Base-by-base conservation (phyloP, 2,888 invertebrate species). In the Fragum fragum region DNA sequence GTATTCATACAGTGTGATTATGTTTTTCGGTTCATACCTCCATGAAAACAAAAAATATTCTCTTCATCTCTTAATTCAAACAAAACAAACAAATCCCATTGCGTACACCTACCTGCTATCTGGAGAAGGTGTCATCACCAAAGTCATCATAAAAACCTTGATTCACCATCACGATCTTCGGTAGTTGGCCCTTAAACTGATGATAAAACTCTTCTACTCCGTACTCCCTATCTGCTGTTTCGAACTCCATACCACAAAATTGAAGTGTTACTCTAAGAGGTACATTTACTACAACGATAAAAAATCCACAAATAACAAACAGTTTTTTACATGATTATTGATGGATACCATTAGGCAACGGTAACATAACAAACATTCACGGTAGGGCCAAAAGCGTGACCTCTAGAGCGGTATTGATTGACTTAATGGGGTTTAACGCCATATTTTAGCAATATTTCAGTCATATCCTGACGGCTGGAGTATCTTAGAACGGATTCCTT, bases 141-240 rank as follows among this genome's bases (percentile, higher is more conserved):
- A 72, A 74, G n/a, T 78, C 78, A 6, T 78, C 81, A 52, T 57
- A 81, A 59, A 72, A 81, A 14, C 81, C 78, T 42, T 81, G 75
- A 23, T 18, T 79, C 2, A 87, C 79, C 73, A 83, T 76, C 3
- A 85, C 81, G 0, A 83, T 47, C 29, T 78, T 59, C 18, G 87
- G 87, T 6, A 87, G 71, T 9, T 28, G 66, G 5, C 61, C 47
- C 7, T 79, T 55, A 36, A 63, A 85, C 11, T 42, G 39, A 6
- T 78, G 73, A 39, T 83, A 83, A 32, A 87, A 87, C 47, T 82
- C 75, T 28, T 61, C 63, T n/a, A 82, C 80, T 14, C 73, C 82
- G 26, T 72, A 61, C 14, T 79, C 76, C 7, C 36, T 63, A 7
- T 52, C 55, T 16, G 52, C 68, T 23, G 68, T 32, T n/a, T 71